phyloP scores from a whole-genome alignment of 2,888 invertebrate genomes.

The Hipparchia semele region DNA sequence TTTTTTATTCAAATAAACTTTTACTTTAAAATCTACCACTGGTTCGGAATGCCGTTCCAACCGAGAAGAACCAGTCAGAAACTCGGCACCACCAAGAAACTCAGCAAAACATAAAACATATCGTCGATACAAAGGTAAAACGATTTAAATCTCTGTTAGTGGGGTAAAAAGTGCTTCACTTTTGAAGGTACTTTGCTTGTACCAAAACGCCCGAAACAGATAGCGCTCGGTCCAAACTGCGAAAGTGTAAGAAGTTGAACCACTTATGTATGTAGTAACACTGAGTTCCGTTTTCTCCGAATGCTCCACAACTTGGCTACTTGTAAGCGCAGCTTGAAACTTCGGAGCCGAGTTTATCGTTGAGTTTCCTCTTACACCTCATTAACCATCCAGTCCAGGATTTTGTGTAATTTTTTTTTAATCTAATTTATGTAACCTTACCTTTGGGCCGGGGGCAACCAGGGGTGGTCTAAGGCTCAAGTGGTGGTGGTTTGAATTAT shows the following conservation, averaged over 20 bases:
- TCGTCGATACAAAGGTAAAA: too few species aligned
- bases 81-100: too few species aligned
- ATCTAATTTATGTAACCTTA: neutral
- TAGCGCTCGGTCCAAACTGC: neutral
- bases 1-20: too few species aligned
- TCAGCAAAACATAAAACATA: too few species aligned
- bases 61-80: too few species aligned
- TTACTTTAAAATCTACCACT: too few species aligned
- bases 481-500: too few species aligned
- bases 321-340: slow-evolving; percentile 19
- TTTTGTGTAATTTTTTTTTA: too few species aligned
- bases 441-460: neutral
- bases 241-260: slow-evolving; percentile 16
- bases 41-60: too few species aligned
- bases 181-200: too few species aligned
- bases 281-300: neutral
- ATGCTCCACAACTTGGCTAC: neutral
- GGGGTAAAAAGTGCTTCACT: neutral
- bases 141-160: too few species aligned
- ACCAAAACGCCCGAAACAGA: slow-evolving; percentile 1
- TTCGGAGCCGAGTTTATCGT: slow-evolving; percentile 13
- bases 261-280: slow-evolving; percentile 7
- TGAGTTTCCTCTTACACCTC: slow-evolving; percentile 24
- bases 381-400: neutral
- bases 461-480: too few species aligned